Conservation (phyloP, 2,113 vertebrate genomes). For the Chascanopsetta lugubris region DNA sequence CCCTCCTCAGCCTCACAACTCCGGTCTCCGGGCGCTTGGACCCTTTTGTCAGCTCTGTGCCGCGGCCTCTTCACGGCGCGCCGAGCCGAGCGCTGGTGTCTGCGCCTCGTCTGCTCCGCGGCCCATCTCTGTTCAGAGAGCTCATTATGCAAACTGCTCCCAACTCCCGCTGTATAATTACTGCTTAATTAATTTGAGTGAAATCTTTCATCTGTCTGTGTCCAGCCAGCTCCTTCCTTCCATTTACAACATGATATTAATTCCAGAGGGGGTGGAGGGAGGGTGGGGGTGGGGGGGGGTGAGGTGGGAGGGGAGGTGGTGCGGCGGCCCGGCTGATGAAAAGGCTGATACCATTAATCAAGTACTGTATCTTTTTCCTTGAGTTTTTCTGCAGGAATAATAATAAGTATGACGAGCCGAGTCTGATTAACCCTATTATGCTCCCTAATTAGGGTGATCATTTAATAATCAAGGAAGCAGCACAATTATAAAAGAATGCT, state of each 20-base stretch:
- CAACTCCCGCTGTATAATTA: slow-evolving; percentile 88
- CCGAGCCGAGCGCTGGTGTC: slow-evolving; percentile 34
- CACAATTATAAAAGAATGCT: slow-evolving; percentile 84
- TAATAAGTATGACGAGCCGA: slow-evolving; percentile 89
- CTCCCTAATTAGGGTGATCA: slow-evolving; percentile 93
- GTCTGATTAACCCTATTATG: slow-evolving; percentile 90
- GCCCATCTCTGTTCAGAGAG: slow-evolving; percentile 84
- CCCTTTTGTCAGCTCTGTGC: slow-evolving; percentile 54
- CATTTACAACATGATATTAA: slow-evolving; percentile 94
- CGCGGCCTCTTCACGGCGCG: slow-evolving; percentile 54
- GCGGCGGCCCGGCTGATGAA: slow-evolving; percentile 82
- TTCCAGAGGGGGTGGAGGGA: slow-evolving; percentile 84
- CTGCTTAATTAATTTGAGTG: slow-evolving; percentile 90
- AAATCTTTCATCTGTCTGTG: slow-evolving; percentile 93
- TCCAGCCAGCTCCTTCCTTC: slow-evolving; percentile 90
- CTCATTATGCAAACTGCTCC: slow-evolving; percentile 88
- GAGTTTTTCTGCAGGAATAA: slow-evolving; percentile 85
- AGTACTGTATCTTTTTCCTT: slow-evolving; percentile 87
- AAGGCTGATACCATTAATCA: slow-evolving; percentile 94
- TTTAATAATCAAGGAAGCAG: slow-evolving; percentile 92
- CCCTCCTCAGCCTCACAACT: slow-evolving; percentile 66
- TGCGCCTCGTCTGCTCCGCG: slow-evolving; percentile 54
- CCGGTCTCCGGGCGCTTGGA: slow-evolving; percentile 66
- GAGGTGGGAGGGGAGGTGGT: slow-evolving; percentile 78
- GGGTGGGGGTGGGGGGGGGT: slow-evolving; percentile 78